phyloP scores from a whole-genome alignment of 2,797 vertebrate genomes.

The Sebastes iracundus region DNA sequence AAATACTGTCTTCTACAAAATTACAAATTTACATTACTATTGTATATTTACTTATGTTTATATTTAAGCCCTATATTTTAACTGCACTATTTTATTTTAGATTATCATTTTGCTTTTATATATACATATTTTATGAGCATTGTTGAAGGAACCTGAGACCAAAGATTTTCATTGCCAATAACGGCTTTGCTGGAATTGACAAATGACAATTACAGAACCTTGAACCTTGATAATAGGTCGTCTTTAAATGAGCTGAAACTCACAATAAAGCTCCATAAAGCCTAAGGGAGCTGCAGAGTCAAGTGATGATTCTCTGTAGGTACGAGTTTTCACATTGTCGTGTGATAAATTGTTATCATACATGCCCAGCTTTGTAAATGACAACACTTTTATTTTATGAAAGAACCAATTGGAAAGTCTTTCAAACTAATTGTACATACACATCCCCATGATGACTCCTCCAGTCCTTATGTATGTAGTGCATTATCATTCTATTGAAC shows the following conservation, averaged over 20 bases:
- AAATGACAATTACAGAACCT: no score
- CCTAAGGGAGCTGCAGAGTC: not conserved
- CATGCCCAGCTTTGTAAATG: not conserved
- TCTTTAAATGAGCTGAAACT: not conserved
- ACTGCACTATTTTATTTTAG: no score
- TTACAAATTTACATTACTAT: no score
- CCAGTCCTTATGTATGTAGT: not conserved
- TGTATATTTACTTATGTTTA: no score
- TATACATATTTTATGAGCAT: no score
- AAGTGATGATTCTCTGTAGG: not conserved
- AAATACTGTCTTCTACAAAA: no score
- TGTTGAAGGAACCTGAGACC: no score
- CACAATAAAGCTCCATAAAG: not conserved
- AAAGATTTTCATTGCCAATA: no score
- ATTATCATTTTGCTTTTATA: no score
- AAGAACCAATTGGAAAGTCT: not conserved
- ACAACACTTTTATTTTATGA: not conserved
- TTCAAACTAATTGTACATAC: not conserved
- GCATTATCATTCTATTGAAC: constrained; percentile 25
- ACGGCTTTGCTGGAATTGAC: no score
- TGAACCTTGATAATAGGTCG: no score
- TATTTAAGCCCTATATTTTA: no score
- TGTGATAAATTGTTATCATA: not conserved
- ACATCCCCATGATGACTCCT: not conserved
- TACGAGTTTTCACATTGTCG: not conserved